phyloP scores from a whole-genome alignment of 2,797 vertebrate genomes.

The Leptoclinus maculatus region DNA sequence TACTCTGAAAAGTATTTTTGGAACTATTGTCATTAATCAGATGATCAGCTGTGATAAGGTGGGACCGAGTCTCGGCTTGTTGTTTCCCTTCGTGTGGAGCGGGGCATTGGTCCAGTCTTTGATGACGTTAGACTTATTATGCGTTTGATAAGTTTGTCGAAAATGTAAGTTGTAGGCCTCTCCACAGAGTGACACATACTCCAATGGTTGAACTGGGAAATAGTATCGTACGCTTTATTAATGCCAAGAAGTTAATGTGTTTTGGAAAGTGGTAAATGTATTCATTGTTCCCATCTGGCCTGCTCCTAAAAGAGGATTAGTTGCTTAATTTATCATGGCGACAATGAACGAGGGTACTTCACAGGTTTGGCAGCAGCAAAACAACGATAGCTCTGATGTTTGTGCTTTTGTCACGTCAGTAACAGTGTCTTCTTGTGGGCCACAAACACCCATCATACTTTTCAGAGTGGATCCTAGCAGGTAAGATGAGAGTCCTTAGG shows the following conservation, averaged over 20 bases:
- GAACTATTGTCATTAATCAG: not conserved
- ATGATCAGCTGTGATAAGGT: not conserved
- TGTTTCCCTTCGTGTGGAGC: too few relatives aligned
- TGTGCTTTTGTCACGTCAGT: not conserved
- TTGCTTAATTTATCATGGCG: not conserved
- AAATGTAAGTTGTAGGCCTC: too few relatives aligned
- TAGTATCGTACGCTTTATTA: not conserved
- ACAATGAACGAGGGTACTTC: not conserved
- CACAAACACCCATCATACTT: not conserved
- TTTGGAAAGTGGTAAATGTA: not conserved
- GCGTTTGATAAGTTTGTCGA: too few relatives aligned
- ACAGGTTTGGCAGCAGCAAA: not conserved
- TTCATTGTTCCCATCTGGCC: not conserved
- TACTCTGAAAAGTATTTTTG: not conserved
- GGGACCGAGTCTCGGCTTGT: not conserved
- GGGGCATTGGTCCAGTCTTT: not conserved
- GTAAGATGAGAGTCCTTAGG: conserved; percentile 56
- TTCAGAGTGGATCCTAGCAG: conserved; percentile 10
- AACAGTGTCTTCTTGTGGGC: not conserved
- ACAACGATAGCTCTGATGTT: not conserved
- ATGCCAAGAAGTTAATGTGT: not conserved
- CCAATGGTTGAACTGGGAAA: not conserved
- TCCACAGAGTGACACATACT: too few relatives aligned
- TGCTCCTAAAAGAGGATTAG: not conserved
- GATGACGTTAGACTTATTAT: not conserved